These are phyloP conservation scores for Chironomus tepperi DNA, from an alignment of 1,140 invertebrate genomes.

Conservation along the genomic window DNA sequence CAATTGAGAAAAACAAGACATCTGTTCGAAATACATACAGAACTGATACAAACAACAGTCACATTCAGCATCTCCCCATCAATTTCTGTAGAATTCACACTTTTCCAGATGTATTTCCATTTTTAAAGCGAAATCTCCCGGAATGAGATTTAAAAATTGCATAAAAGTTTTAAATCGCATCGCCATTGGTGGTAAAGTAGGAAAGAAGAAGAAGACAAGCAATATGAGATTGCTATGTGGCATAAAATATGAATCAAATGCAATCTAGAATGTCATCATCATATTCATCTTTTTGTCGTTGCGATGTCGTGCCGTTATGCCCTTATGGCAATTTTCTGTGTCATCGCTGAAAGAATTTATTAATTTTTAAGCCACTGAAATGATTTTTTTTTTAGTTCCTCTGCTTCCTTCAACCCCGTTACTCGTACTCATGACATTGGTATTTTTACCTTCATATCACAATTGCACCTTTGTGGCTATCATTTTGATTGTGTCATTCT, in stretches of 20 bases:
- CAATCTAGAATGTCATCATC: slow-evolving; percentile 5
- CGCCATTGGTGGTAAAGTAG: background rate
- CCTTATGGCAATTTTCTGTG: background rate
- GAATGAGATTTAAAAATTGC: slow-evolving; percentile 13
- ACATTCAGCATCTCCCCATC: too few species aligned
- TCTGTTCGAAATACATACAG: too few species aligned
- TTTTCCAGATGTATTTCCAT: background rate
- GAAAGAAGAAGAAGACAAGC: background rate
- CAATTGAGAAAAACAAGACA: too few species aligned
- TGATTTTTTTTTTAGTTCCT: background rate
- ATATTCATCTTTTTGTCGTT: background rate
- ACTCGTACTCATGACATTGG: too few species aligned
- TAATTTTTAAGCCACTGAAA: background rate
- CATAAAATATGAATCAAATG: slow-evolving; percentile 14
- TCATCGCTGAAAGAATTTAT: background rate
- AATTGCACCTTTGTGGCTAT: background rate
- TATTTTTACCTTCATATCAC: too few species aligned
- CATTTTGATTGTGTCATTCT: too few species aligned
- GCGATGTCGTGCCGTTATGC: background rate
- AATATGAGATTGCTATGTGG: background rate
- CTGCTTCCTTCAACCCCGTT: too few species aligned
- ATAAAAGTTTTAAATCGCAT: background rate
- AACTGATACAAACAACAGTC: too few species aligned
- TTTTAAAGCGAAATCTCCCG: background rate
- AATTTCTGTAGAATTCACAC: too few species aligned